These are phyloP conservation scores for Drosophila fungiperda DNA, from an alignment of 2,888 invertebrate genomes.

Conservation along the genomic window DNA sequence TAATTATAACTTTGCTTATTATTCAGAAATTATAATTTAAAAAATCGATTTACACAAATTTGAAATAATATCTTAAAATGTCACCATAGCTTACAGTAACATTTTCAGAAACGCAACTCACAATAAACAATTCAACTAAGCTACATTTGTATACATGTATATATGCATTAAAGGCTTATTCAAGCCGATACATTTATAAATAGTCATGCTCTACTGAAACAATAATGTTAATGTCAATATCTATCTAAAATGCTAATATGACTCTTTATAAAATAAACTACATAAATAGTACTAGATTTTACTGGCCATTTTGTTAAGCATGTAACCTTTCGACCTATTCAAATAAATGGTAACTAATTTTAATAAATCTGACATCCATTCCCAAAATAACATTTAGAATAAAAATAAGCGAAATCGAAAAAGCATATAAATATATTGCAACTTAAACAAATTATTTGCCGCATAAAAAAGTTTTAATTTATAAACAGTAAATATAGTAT, in stretches of 20 bases:
- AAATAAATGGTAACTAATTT: neutral
- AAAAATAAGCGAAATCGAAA: neutral
- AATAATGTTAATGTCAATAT: neutral
- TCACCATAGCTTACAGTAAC: neutral
- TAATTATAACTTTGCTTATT: neutral
- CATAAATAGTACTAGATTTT: neutral
- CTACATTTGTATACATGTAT: neutral
- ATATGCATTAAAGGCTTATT: neutral
- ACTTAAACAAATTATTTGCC: neutral
- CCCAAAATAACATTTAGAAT: neutral
- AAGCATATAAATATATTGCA: neutral
- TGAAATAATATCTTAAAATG: neutral
- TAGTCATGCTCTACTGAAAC: neutral
- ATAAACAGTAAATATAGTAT: constrained; percentile 9
- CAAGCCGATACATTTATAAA: neutral
- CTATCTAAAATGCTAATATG: neutral
- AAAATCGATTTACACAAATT: neutral
- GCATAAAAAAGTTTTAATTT: neutral
- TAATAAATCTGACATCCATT: neutral
- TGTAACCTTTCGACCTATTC: neutral
- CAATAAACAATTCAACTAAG: neutral
- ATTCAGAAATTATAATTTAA: neutral
- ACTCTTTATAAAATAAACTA: neutral
- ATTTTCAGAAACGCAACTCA: neutral
- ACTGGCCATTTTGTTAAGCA: neutral